Conservation (phyloP, 2,888 invertebrate genomes). For the Catocala nupta region DNA sequence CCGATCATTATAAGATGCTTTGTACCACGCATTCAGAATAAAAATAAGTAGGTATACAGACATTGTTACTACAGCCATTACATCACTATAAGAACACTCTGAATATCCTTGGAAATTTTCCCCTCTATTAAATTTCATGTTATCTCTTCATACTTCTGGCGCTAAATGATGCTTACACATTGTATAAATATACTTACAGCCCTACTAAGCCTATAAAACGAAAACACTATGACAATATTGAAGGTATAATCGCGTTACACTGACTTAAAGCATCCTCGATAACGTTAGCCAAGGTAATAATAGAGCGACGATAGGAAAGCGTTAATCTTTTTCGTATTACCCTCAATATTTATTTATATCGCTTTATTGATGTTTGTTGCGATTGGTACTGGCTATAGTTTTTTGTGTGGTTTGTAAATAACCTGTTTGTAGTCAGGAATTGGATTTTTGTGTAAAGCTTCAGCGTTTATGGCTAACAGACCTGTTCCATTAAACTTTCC, state of each 20-base stretch:
- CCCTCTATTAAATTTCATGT: neutral
- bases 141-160: neutral
- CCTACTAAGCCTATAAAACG: neutral
- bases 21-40: too few relatives aligned
- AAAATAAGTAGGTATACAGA: too few relatives aligned
- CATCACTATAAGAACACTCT: too few relatives aligned
- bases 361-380: neutral
- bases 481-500: too few relatives aligned
- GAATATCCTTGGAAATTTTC: too few relatives aligned
- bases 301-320: slow-evolving; percentile 17
- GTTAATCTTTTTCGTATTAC: slow-evolving; percentile 40
- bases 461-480: too few relatives aligned
- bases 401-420: too few relatives aligned
- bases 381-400: too few relatives aligned
- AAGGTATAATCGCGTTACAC: neutral
- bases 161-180: neutral
- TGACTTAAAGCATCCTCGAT: slow-evolving; percentile 23
- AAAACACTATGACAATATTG: neutral
- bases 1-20: too few relatives aligned
- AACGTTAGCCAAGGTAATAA: slow-evolving; percentile 25
- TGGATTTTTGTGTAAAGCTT: too few relatives aligned
- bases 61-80: too few relatives aligned
- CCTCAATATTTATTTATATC: neutral
- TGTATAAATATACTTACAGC: neutral
- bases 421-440: too few relatives aligned